Base-by-base conservation (phyloP, 2,888 invertebrate species). In the Anarsia innoxiella region DNA sequence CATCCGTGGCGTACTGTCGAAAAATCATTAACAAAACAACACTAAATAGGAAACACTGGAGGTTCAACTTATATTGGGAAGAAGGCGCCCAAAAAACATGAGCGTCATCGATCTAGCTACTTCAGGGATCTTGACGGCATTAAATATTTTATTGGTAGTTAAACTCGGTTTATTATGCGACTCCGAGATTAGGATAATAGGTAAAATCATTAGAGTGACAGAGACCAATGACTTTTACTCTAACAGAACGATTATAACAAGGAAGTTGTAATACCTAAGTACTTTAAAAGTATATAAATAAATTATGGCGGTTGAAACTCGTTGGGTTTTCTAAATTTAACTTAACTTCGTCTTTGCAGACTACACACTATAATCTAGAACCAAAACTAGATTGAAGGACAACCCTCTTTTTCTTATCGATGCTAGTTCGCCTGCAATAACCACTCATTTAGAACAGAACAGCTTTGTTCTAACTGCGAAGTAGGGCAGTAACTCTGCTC, bases 141-240 rank as follows among this genome's bases (percentile, higher is more conserved):
- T 75, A 78, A 83, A 80, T 78, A 78, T 83, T 83, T 83, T 83
- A 83, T 82, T 58, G 75, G 70, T 65, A 71, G 58, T 80, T 74
- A 83, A 82, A 72, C 61, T 59, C 53, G 57, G 62, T 79, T 82
- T 82, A 79, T 75, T 79, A 72, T 69, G 57, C 63, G 53, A 55
- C 66, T 71, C 59, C 40, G 51, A 74, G 76, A 77, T 83, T 82
- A 82, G 70, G 63, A 64, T 80, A 78, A 82, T 79, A 77, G 76
- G 71, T 61, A 54, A 62, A 68, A 72, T 78, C 67, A 72, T 75
- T 75, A 71, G 57, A 68, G 72, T 60, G 66, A 64, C 63, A 61
- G 46, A 56, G 25, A 25, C 25, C 64, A 58, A 59, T 52, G 61
- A 61, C 10, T 26, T 41, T 41, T 14, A 9, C 25, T 36, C 5